These are phyloP conservation scores for Cyclopterus lumpus DNA, from an alignment of 2,797 vertebrate genomes.

Conservation along the genomic window DNA sequence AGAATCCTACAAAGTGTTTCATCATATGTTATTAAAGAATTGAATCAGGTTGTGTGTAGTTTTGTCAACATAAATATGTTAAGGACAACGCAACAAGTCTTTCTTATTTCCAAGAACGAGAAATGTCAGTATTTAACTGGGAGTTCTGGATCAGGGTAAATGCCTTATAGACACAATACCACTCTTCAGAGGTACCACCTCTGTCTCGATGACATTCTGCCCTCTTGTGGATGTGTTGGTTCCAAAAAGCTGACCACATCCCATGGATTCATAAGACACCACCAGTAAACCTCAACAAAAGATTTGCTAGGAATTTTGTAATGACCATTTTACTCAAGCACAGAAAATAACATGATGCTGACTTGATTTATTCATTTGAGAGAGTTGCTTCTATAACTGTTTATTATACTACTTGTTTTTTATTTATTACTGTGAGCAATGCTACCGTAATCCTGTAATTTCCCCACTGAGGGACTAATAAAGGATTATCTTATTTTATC, in stretches of 20 bases:
- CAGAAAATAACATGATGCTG: not conserved
- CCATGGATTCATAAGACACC: not conserved
- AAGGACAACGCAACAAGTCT: not conserved
- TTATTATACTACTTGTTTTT: no score
- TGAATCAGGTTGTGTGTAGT: not conserved
- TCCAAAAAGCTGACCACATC: not conserved
- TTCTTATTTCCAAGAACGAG: not conserved
- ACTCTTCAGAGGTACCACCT: not conserved
- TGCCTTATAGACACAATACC: not conserved
- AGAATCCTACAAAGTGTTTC: not conserved
- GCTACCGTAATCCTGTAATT: no score
- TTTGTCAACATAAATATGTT: not conserved
- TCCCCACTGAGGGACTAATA: no score
- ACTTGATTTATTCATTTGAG: not conserved
- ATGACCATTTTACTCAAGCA: not conserved
- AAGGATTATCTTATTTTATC: no score
- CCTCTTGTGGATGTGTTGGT: slow-evolving; percentile 51
- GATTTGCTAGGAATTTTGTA: not conserved
- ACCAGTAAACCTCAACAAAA: not conserved
- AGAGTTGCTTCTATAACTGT: not conserved
- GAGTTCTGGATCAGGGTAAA: not conserved
- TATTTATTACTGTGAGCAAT: no score
- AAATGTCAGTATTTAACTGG: not conserved
- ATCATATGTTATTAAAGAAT: not conserved
- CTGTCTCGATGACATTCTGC: slow-evolving; percentile 16